phyloP scores from a whole-genome alignment of 2,113 vertebrate genomes.

The Melanerpes aurifrons region DNA sequence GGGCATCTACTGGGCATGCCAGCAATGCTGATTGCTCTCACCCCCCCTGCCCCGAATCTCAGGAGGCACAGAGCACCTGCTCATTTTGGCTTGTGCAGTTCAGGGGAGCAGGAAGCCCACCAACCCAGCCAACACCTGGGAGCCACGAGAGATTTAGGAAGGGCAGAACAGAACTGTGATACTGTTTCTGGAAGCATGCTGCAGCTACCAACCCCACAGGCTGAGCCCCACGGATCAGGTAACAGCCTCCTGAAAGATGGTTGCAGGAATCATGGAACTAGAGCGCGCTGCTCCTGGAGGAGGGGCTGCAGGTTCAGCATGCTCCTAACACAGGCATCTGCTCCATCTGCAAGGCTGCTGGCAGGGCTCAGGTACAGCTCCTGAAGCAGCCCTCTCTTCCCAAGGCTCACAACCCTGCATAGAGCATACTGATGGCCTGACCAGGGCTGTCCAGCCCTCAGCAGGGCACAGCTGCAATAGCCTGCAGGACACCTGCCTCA shows the following conservation, averaged over 20 bases:
- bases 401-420: not conserved
- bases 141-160: not conserved
- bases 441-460: not conserved
- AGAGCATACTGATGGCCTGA: not conserved
- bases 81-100: rapidly evolving
- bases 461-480: not conserved
- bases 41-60: not conserved
- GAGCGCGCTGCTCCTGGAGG: not conserved
- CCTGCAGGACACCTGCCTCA: too few relatives aligned
- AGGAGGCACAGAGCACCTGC: not conserved
- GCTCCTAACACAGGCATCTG: not conserved
- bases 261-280: not conserved
- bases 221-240: not conserved
- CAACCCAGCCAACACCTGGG: not conserved
- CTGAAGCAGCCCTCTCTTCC: not conserved
- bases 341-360: not conserved
- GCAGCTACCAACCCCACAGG: not conserved
- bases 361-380: not conserved
- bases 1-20: not conserved
- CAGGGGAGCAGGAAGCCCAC: not conserved
- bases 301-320: too few relatives aligned
- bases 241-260: not conserved
- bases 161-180: not conserved
- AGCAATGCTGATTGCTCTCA: not conserved
- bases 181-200: not conserved